Conservation (phyloP, 2,888 invertebrate species). For the Tipula confusa region DNA sequence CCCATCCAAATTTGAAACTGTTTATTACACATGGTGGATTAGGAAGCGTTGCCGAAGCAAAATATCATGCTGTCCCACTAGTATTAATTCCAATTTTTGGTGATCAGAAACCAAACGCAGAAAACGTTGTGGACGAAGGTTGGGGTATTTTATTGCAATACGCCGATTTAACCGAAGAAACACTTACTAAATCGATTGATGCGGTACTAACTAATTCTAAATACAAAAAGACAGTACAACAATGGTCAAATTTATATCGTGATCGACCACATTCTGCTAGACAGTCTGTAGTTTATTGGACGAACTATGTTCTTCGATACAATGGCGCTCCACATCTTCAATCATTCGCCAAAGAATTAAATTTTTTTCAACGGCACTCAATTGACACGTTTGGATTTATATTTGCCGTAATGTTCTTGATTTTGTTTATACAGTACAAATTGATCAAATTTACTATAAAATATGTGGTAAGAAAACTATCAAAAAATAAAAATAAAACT, state of each 20-base stretch:
- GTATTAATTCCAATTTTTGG: constrained; percentile 53
- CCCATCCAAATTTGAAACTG: constrained; percentile 55
- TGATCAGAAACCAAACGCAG: constrained; percentile 53
- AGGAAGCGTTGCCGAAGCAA: constrained; percentile 51
- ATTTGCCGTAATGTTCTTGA: background rate
- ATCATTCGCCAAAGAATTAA: constrained; percentile 47
- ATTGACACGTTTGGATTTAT: constrained; percentile 44
- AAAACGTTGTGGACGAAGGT: constrained; percentile 47
- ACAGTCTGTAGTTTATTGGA: constrained; percentile 52
- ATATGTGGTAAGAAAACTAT: background rate
- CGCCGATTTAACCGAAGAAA: constrained; percentile 42
- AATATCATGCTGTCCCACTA: constrained; percentile 52
- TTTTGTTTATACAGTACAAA: background rate
- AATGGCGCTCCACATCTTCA: constrained; percentile 50
- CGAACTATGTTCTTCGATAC: constrained; percentile 52
- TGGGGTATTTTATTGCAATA: constrained; percentile 47
- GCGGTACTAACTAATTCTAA: constrained; percentile 36
- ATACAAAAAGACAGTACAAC: constrained; percentile 41
- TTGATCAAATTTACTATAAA: background rate
- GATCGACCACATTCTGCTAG: constrained; percentile 51
- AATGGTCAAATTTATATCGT: constrained; percentile 47
- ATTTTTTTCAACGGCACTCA: constrained; percentile 49
- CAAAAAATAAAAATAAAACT: background rate
- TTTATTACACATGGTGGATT: constrained; percentile 65
- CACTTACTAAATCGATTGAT: constrained; percentile 40